Evolutionary conservation across 2,888 invertebrate genomes (phyloP).

Genomic region (Chymomyza procnemis): DNA sequence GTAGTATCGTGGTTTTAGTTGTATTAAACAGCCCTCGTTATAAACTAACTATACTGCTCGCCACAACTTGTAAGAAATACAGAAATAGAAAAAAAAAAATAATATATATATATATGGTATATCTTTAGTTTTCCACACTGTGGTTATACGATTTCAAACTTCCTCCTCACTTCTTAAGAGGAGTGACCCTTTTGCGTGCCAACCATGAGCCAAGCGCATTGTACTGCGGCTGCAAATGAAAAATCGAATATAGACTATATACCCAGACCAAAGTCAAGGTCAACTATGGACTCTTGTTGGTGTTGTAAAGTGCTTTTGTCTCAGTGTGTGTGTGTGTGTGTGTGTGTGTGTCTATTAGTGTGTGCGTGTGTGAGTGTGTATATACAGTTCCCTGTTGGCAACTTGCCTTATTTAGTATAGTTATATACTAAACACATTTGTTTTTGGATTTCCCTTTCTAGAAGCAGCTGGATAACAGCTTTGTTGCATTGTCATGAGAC

Average conservation of each 20-base stretch:
- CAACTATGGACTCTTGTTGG: not conserved
- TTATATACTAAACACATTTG: not conserved
- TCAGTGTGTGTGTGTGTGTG: not conserved
- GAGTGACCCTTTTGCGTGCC: slow-evolving; percentile 10
- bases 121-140: slow-evolving; percentile 15
- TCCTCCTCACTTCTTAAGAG: slow-evolving; percentile 23
- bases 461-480: slow-evolving; percentile 34
- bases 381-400: not conserved
- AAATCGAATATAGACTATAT: slow-evolving; percentile 2
- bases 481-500: slow-evolving; percentile 66
- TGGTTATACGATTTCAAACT: slow-evolving; percentile 33
- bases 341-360: not conserved
- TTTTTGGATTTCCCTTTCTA: slow-evolving; percentile 2
- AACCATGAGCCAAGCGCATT: not conserved
- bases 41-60: too few species aligned
- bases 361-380: not conserved
- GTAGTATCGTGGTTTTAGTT: too few species aligned
- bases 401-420: not conserved
- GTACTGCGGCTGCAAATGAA: not conserved
- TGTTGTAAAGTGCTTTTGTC: not conserved
- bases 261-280: slow-evolving; percentile 14
- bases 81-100: not conserved
- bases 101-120: too few species aligned
- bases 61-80: not conserved
- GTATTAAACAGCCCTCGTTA: too few species aligned